phyloP scores from a whole-genome alignment of 2,888 invertebrate species.

The Mimas tiliae region DNA sequence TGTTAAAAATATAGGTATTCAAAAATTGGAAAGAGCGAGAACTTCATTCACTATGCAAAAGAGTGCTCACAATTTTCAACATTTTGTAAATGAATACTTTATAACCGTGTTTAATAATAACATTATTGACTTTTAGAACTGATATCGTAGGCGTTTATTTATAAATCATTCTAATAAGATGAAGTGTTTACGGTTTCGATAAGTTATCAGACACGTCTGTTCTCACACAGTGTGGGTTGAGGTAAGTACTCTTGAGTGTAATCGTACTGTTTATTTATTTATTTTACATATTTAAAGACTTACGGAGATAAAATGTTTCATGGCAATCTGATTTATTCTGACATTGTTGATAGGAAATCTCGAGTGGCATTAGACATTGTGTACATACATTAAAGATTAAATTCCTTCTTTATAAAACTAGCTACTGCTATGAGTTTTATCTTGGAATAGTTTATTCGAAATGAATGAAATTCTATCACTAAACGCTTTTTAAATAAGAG shows the following conservation, averaged over 20 bases:
- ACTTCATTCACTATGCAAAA: too few species aligned
- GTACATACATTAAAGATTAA: neutral
- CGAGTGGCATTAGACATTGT: neutral
- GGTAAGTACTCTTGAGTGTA: constrained; percentile 1
- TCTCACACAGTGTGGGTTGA: neutral
- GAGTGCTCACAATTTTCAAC: too few species aligned
- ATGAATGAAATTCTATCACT: neutral
- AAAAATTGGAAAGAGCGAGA: neutral
- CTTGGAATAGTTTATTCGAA: neutral
- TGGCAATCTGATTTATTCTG: constrained; percentile 3
- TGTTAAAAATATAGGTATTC: neutral
- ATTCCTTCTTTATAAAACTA: neutral
- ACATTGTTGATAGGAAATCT: neutral
- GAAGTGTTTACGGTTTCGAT: constrained; percentile 8
- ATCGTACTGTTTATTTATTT: constrained; percentile 1
- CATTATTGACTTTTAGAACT: neutral
- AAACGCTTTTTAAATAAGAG: too few species aligned
- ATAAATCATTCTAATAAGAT: constrained; percentile 5
- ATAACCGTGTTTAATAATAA: neutral
- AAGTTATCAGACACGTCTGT: neutral
- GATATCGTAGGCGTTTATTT: neutral
- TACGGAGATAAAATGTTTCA: neutral
- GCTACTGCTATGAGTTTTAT: neutral
- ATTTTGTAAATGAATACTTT: too few species aligned
- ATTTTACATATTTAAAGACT: neutral